Conservation (phyloP, 2,888 invertebrate species). For the Malthinus seriepunctatus region DNA sequence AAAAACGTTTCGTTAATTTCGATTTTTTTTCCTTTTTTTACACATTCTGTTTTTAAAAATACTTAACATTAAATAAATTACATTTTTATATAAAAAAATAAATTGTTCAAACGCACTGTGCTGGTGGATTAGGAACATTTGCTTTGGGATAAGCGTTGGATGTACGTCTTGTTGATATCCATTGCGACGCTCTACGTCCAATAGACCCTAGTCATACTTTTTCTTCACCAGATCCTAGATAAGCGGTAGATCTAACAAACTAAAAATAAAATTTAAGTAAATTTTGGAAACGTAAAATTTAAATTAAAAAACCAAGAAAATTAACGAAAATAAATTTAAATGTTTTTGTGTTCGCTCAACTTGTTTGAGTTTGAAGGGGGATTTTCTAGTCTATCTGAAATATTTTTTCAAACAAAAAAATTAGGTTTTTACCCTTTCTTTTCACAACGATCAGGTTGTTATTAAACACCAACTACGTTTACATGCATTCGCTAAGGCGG, state of each 20-base stretch:
- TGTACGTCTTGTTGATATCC: slow-evolving; percentile 47
- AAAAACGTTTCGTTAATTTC: neutral
- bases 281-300: neutral
- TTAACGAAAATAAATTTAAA: no score
- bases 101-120: slow-evolving; percentile 41
- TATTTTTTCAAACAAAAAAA: no score
- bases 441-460: no score
- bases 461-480: no score
- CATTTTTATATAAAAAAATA: slow-evolving; percentile 1
- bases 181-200: slow-evolving; percentile 48
- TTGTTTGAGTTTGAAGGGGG: no score
- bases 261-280: slow-evolving; percentile 50
- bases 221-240: slow-evolving; percentile 72
- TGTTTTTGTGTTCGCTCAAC: no score
- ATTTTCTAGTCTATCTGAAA: no score
- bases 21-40: no score
- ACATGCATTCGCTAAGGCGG: no score
- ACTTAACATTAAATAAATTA: neutral
- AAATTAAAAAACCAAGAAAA: no score
- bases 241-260: slow-evolving; percentile 76
- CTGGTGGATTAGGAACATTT: slow-evolving; percentile 47
- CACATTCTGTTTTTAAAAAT: neutral
- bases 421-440: no score
- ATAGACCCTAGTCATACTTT: slow-evolving; percentile 78
- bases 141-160: slow-evolving; percentile 39